Evolutionary conservation across 2,888 invertebrate species (phyloP), one percentile per base, ranked within the genome.

Genomic region (Ditula angustiorana): DNA sequence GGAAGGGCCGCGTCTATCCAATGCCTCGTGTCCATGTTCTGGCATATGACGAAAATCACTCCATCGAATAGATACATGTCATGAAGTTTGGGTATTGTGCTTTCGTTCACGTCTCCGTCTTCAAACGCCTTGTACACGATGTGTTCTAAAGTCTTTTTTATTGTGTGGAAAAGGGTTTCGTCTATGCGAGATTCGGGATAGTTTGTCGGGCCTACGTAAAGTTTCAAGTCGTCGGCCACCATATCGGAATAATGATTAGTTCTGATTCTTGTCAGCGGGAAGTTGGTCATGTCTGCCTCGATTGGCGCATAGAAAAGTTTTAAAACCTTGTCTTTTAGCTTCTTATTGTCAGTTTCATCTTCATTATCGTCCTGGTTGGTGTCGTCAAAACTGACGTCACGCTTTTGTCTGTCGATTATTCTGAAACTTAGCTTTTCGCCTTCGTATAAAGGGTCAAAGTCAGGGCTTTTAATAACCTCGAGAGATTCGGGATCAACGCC

Each of bases 61-160:
- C 92, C 92, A 55, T 92, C 92, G 57, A 90, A 90, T 21, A 91
- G 67, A 60, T 92, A 91, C 67, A 91, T 83, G 35, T 92, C 91
- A 56, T 90, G 87, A 35, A 88, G 83, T 68, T 81, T 87, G 0
- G 90, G 91, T 49, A 85, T 73, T 0, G 68, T 70, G 0, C 74
- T 75, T 13, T 77, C 78, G 0, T 71, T 69, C 0, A 79, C 46
- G 3, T 77, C 74, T 1, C 74, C 75, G 19, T 69, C 76, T 16
- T 77, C 76, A 2, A 81, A 61, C 0, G 70, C 70, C 16, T 85
- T 82, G 24, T 79, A 70, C 0, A 89, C 77, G 10, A 87, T 76
- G 8, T 73, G 75, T 62, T 90, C 90, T 1, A 91, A 75, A 0
- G 79, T 77, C 69, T 77, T 76, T 65, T 89, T 88, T 5, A 91